These are phyloP conservation scores for Callosobruchus maculatus DNA, from an alignment of 2,888 invertebrate species.

Conservation along the genomic window DNA sequence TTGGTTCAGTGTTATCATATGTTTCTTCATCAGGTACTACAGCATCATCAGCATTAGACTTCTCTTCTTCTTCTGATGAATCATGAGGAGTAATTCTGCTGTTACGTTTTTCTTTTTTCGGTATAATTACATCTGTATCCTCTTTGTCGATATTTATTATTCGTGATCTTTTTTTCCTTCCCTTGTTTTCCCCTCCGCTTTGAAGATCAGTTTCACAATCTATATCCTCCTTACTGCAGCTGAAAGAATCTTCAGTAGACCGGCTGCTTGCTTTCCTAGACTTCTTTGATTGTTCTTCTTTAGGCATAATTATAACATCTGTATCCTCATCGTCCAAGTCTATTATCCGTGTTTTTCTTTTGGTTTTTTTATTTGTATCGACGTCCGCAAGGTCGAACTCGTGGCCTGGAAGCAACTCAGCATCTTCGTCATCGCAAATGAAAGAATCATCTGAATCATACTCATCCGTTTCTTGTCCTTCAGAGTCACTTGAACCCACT, in stretches of 20 bases:
- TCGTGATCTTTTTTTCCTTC: slow-evolving; percentile 23
- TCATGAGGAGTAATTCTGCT: not conserved
- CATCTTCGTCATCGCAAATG: slow-evolving; percentile 35
- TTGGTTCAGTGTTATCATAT: slow-evolving; percentile 1
- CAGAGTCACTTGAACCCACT: slow-evolving; percentile 35
- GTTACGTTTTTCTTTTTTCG: not conserved
- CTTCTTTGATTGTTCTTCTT: too few relatives aligned
- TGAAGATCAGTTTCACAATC: too few relatives aligned
- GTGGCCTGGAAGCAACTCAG: slow-evolving; percentile 36
- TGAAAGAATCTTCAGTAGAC: too few relatives aligned
- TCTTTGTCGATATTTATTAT: slow-evolving; percentile 25
- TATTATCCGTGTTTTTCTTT: too few relatives aligned
- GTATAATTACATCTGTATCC: slow-evolving; percentile 25
- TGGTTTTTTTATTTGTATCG: too few relatives aligned
- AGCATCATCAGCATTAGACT: not conserved
- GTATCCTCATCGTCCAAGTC: too few relatives aligned
- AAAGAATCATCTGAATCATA: slow-evolving; percentile 37
- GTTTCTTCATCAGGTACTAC: not conserved
- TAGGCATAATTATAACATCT: too few relatives aligned
- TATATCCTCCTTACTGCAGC: too few relatives aligned
- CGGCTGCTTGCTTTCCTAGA: too few relatives aligned
- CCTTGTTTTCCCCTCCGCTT: slow-evolving; percentile 7
- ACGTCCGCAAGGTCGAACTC: too few relatives aligned
- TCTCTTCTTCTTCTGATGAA: not conserved
- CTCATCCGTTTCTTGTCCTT: slow-evolving; percentile 28